Conservation (phyloP, 2,888 invertebrate genomes). For the Drosophila borealis region DNA sequence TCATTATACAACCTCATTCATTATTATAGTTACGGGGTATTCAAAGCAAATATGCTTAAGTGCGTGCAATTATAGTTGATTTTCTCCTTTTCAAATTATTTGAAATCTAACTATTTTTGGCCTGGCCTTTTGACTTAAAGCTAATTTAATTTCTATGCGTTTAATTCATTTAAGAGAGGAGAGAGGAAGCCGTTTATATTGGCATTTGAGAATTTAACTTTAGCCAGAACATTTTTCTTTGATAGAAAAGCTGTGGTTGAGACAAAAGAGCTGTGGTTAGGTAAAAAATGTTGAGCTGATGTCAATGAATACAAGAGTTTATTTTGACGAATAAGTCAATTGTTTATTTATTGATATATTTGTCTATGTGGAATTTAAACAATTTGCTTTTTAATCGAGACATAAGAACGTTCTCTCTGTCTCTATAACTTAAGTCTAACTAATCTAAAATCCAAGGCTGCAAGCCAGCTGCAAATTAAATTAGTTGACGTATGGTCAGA, state of each 20-base stretch:
- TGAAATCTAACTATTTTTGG: not conserved
- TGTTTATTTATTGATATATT: no score
- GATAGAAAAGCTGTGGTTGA: not conserved
- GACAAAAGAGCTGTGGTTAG: not conserved
- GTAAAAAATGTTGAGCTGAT: not conserved
- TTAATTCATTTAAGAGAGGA: not conserved
- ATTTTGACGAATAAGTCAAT: no score
- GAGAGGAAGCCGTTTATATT: not conserved
- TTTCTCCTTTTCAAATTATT: not conserved
- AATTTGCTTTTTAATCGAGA: no score
- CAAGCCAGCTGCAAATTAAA: no score
- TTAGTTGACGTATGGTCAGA: no score
- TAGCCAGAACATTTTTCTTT: not conserved
- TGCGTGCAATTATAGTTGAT: not conserved
- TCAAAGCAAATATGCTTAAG: not conserved
- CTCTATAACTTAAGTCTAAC: no score
- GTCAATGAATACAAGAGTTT: not conserved
- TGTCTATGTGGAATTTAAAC: no score
- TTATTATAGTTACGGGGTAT: not conserved
- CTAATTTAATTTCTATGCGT: not conserved
- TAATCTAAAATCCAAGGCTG: no score
- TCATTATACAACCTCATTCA: not conserved
- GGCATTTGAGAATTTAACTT: not conserved
- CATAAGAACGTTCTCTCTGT: no score
- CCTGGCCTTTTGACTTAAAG: not conserved